phyloP scores from a whole-genome alignment of 2,113 vertebrate species.

The Saimiri boliviensis region DNA sequence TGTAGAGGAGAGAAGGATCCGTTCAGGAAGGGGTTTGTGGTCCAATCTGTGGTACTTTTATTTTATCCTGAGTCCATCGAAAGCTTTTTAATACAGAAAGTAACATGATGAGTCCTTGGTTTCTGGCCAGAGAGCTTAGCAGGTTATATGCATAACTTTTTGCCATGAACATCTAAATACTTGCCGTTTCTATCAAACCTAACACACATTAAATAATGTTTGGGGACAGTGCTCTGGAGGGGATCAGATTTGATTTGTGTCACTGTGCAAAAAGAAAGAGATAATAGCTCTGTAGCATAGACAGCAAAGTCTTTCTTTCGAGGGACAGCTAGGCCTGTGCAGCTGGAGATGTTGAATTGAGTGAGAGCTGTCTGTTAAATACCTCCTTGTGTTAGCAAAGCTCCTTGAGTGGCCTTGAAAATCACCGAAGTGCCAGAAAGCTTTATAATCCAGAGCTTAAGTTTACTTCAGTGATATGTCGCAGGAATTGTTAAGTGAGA shows the following conservation, averaged over 20 bases:
- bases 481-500: not conserved
- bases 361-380: conserved; percentile 37
- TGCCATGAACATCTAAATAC: not conserved
- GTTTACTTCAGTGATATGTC: not conserved
- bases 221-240: not conserved
- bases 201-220: not conserved
- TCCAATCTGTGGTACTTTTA: not conserved
- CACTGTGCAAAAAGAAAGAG: not conserved
- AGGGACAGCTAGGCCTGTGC: rapidly evolving
- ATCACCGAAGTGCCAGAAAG: conserved; percentile 5
- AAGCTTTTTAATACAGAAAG: not conserved
- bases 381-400: conserved; percentile 17
- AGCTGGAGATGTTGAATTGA: not conserved
- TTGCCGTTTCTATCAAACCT: not conserved
- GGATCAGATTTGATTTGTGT: not conserved
- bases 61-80: not conserved
- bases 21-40: not conserved
- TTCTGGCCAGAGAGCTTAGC: not conserved
- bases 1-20: not conserved
- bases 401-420: conserved; percentile 62
- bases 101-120: not conserved
- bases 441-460: conserved; percentile 51
- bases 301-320: not conserved
- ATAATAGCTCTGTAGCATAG: not conserved
- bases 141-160: not conserved